These are phyloP conservation scores for Lepidocyrtinus sp. DNA, from an alignment of 2,888 invertebrate species.

Conservation along the genomic window DNA sequence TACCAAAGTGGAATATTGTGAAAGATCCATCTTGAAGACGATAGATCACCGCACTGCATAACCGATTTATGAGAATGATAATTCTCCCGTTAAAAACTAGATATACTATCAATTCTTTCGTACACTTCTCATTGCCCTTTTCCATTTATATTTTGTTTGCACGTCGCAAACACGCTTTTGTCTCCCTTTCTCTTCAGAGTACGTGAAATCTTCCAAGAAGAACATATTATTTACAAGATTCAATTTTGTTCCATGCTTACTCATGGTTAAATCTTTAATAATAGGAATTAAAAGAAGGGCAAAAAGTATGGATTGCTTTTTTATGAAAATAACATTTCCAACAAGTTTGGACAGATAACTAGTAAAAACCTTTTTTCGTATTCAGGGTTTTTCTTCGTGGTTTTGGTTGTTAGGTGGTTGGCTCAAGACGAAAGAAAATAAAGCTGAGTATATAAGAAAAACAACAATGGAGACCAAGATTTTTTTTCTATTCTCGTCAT, in stretches of 20 bases:
- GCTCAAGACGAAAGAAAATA: neutral
- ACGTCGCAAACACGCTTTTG: neutral
- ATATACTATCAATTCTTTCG: neutral
- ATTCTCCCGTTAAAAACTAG: constrained; percentile 4
- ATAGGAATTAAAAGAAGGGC: neutral
- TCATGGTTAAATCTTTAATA: neutral
- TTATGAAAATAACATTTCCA: neutral
- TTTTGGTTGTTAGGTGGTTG: neutral
- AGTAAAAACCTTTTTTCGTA: neutral
- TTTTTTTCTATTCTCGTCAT: no score
- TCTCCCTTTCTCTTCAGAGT: neutral
- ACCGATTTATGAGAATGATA: neutral
- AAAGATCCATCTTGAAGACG: neutral
- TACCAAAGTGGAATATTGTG: constrained; percentile 1
- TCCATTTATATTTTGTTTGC: constrained; percentile 3
- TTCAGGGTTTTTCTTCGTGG: neutral
- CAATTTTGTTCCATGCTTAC: neutral
- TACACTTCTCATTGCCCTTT: neutral
- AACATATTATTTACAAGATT: neutral
- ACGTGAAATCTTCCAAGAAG: neutral
- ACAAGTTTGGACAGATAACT: neutral
- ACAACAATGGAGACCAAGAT: neutral
- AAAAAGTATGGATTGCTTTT: neutral
- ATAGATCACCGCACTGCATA: neutral
- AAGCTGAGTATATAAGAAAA: constrained; percentile 3